These are phyloP conservation scores for Terrapene triunguis DNA, from an alignment of 2,113 vertebrate genomes.

Conservation along the genomic window DNA sequence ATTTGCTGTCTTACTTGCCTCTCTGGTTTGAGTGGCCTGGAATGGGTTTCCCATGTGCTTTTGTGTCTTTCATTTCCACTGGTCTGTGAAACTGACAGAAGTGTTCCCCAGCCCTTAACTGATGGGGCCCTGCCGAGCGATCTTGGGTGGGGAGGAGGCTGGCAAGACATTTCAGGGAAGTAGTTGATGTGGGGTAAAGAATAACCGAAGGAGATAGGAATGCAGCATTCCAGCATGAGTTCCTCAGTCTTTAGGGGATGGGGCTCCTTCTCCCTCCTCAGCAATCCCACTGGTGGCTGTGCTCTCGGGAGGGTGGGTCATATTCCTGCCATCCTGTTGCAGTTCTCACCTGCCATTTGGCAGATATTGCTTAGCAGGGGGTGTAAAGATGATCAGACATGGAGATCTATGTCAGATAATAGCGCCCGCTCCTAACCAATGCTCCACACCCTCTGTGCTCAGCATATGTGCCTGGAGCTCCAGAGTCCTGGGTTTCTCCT, in stretches of 20 bases:
- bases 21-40: not conserved
- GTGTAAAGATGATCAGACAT: no score
- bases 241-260: not conserved
- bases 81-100: not conserved
- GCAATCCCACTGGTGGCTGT: no score
- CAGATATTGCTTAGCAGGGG: no score
- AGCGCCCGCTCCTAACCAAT: no score
- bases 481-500: no score
- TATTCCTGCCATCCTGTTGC: no score
- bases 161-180: not conserved
- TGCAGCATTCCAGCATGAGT: not conserved
- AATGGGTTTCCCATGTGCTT: not conserved
- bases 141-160: not conserved
- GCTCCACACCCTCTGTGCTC: no score
- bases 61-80: not conserved
- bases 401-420: no score
- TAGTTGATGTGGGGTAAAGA: not conserved
- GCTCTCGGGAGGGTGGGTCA: no score
- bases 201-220: not conserved
- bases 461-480: no score
- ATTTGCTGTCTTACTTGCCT: not conserved
- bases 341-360: no score
- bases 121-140: not conserved
- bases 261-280: no score
- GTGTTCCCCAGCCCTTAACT: not conserved